Evolutionary conservation across 2,888 invertebrate genomes (phyloP), one percentile per base, ranked within the genome.

Genomic region (Hypercompe scribonia): DNA sequence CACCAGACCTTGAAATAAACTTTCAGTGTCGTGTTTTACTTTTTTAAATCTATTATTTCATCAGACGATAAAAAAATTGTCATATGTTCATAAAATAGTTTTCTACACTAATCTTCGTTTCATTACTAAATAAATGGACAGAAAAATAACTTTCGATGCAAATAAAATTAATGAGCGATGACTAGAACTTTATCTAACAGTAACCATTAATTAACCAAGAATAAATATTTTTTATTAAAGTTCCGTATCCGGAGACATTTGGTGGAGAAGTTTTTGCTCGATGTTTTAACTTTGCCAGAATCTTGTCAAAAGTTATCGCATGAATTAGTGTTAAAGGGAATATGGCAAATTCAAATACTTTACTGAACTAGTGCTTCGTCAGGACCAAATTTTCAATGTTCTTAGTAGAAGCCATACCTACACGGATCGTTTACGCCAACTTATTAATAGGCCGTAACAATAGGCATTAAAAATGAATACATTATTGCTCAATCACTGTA

Each of bases 181-280:
- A 75, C 81, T 74, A 70, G 75, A 78, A 75, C 81, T 74, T 76
- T n/a, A 34, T 34, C 65, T 68, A 80, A 84, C 83, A 83, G 75
- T 83, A 83, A 71, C 67, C 75, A 84, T 83, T 82, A 84, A 76
- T 80, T 80, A 73, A 65, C 76, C 54, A 33, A 61, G 34, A 68
- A 83, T 82, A 80, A 80, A 84, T 80, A 36, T 75, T 64, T 73
- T 71, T 74, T 78, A 80, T 72, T 77, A 79, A 65, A 70, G 33
- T 33, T 64, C 50, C 13, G 68, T 68, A 15, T 68, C 69, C 63
- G 69, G 61, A 42, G 69, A 42, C 61, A 36, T 68, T 69, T 28
- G 69, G 31, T 36, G 58, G 28, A 50, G 24, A 58, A 54, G 15
- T 36, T 58, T 36, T 68, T 58, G 34, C 68, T 54, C 54, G 10